phyloP scores from a whole-genome alignment of 2,797 vertebrate species.

The Microhierax caerulescens region DNA sequence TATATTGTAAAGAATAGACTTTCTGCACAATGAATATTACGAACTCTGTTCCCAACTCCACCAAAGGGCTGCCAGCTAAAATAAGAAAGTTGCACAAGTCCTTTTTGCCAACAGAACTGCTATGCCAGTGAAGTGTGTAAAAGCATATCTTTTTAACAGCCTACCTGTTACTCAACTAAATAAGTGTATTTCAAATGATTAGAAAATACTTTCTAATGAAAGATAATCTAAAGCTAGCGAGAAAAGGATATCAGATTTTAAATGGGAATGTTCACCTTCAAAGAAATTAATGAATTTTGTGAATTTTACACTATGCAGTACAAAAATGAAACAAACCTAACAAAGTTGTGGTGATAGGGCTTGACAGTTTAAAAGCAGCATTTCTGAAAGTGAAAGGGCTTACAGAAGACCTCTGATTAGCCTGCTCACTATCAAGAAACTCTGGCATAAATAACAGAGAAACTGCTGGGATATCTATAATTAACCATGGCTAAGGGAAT shows the following conservation, averaged over 20 bases:
- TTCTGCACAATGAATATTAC: not conserved
- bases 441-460: slow-evolving; percentile 7
- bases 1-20: not conserved
- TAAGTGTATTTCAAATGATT: not conserved
- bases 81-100: not conserved
- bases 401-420: slow-evolving; percentile 8
- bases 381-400: slow-evolving; percentile 18
- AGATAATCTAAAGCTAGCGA: not conserved
- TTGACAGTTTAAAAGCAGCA: slow-evolving; percentile 25
- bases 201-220: not conserved
- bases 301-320: not conserved
- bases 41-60: not conserved
- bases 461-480: not conserved
- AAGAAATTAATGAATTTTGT: not conserved
- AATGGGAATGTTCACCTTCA: not conserved
- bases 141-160: not conserved
- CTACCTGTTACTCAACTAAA: not conserved
- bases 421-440: not conserved
- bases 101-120: not conserved
- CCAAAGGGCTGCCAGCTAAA: not conserved
- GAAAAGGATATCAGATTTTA: not conserved
- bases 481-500: slow-evolving; percentile 26
- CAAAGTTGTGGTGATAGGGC: not conserved
- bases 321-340: not conserved
- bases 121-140: not conserved